Evolutionary conservation across 2,797 vertebrate species (phyloP).

Genomic region (Balearica regulorum): DNA sequence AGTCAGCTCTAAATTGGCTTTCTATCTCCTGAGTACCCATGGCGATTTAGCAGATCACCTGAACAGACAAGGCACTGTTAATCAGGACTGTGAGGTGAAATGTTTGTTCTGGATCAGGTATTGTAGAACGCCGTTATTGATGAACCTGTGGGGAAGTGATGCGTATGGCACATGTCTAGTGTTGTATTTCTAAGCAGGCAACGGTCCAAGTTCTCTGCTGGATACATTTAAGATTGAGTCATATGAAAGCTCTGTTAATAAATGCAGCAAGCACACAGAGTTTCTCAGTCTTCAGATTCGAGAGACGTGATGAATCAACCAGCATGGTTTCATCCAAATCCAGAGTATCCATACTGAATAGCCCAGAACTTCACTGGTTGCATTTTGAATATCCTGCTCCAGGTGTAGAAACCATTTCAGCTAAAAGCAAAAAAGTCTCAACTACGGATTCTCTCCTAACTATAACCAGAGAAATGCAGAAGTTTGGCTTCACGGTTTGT

Average conservation of each 20-base stretch:
- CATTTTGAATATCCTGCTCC: not conserved
- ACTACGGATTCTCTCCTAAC: not conserved
- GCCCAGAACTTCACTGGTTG: not conserved
- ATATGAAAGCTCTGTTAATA: not conserved
- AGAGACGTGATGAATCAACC: not conserved
- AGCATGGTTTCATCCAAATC: not conserved
- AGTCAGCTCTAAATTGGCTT: not conserved
- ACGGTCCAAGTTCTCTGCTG: not conserved
- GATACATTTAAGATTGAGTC: not conserved
- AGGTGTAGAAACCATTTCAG: not conserved
- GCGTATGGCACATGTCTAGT: not conserved
- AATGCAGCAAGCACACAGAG: not conserved
- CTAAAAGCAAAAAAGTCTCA: not conserved
- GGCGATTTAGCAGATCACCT: not conserved
- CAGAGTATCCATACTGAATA: not conserved
- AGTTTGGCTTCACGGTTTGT: not conserved
- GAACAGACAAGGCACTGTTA: not conserved
- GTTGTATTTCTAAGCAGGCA: not conserved
- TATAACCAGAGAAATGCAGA: not conserved
- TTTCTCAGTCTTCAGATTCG: not conserved
- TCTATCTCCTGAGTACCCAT: not conserved
- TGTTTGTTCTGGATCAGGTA: not conserved
- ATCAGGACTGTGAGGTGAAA: not conserved
- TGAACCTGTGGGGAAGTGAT: not conserved
- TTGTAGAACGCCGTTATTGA: not conserved